These are phyloP conservation scores for Lipotes vexillifer DNA, from an alignment of 2,113 vertebrate genomes.

Conservation along the genomic window DNA sequence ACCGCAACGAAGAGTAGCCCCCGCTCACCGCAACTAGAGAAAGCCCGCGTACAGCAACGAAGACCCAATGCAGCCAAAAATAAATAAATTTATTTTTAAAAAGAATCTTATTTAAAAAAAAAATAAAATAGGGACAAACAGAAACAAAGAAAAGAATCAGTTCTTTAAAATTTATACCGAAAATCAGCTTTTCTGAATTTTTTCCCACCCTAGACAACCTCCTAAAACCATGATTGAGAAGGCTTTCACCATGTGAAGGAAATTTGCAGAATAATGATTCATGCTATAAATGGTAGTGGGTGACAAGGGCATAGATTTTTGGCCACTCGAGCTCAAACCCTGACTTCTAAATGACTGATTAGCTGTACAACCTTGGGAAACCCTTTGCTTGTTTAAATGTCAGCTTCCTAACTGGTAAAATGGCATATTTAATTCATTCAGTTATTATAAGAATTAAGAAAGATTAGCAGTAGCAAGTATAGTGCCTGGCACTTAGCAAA, in stretches of 20 bases:
- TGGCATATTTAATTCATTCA: not conserved
- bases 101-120: not conserved
- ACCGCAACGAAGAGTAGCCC: too few species aligned
- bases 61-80: too few species aligned
- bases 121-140: not conserved
- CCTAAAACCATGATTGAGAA: not conserved
- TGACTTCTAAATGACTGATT: not conserved
- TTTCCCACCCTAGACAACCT: not conserved
- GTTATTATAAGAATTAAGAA: slow-evolving; percentile 2
- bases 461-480: not conserved
- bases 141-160: not conserved
- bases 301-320: not conserved
- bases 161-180: not conserved
- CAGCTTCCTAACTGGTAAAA: slow-evolving; percentile 1
- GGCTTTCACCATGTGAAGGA: not conserved
- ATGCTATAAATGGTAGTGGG: not conserved
- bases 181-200: not conserved
- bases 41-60: too few species aligned
- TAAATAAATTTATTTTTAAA: too few species aligned
- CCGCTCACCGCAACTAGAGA: too few species aligned
- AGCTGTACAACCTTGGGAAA: not conserved
- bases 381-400: not conserved
- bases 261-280: not conserved
- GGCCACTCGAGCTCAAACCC: not conserved
- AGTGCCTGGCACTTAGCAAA: not conserved